Percentiles rank a stretch among this genome's conserved stretches.
These are phyloP conservation scores for Agrochola litura DNA, from an alignment of 2,888 invertebrate genomes.

Conservation along the genomic window DNA sequence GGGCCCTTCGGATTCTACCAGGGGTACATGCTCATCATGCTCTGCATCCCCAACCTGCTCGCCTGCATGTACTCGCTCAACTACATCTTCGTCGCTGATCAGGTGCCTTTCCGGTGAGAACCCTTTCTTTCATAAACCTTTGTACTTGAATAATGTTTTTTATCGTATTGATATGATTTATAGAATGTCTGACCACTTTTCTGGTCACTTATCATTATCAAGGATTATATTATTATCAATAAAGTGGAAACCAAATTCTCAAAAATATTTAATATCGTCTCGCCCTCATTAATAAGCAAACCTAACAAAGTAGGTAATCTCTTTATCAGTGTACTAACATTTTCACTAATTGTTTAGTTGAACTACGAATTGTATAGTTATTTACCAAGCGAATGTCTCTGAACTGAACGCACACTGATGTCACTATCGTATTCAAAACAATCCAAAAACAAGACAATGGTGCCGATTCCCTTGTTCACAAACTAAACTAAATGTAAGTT, in stretches of 20 bases:
- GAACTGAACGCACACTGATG: background rate
- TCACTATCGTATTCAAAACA: background rate
- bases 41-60: constrained; percentile 87
- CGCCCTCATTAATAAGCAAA: constrained; percentile 18
- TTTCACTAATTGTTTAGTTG: background rate
- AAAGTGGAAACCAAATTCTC: background rate
- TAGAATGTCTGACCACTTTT: constrained; percentile 8
- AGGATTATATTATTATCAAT: constrained; percentile 34
- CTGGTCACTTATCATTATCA: constrained; percentile 9
- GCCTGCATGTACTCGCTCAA: constrained; percentile 89
- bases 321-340: constrained; percentile 14
- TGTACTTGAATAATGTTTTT: constrained; percentile 12
- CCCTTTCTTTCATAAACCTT: background rate
- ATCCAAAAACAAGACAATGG: background rate
- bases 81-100: constrained; percentile 90
- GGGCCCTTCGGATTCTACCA: constrained; percentile 87
- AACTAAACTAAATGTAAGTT: no score
- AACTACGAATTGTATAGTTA: background rate
- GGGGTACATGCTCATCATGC: constrained; percentile 79
- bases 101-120: constrained; percentile 89
- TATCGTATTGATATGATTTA: background rate
- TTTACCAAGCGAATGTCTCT: background rate
- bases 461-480: no score
- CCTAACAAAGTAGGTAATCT: constrained; percentile 1
- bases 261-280: constrained; percentile 15